These are phyloP conservation scores for Acanthiza pusilla DNA, from an alignment of 2,797 vertebrate genomes.

Conservation along the genomic window DNA sequence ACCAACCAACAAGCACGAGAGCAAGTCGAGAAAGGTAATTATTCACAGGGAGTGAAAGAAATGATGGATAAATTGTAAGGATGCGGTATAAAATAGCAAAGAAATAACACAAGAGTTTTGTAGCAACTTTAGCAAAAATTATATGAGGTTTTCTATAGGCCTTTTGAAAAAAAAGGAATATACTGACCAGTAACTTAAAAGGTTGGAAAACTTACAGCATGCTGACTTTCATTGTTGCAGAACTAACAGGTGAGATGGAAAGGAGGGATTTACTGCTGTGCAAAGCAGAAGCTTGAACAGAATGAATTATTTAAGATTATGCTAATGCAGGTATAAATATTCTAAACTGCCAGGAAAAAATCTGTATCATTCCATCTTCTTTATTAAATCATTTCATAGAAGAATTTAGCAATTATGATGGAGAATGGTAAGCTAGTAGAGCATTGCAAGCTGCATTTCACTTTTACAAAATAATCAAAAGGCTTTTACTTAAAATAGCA, in stretches of 20 bases:
- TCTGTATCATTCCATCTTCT: not conserved
- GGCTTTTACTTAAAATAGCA: not conserved
- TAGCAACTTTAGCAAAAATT: not conserved
- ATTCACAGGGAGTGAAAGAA: not conserved
- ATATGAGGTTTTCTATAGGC: not conserved
- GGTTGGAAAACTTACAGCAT: not conserved
- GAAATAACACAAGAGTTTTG: not conserved
- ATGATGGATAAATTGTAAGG: not conserved
- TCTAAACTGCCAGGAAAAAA: not conserved
- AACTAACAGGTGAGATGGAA: not conserved
- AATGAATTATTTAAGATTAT: constrained; percentile 6
- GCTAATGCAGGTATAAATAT: constrained; percentile 6
- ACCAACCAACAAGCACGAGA: constrained; percentile 97
- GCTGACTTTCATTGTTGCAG: not conserved
- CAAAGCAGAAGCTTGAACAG: not conserved
- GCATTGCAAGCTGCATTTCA: not conserved
- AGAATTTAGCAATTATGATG: not conserved
- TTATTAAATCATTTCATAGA: not conserved
- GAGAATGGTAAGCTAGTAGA: not conserved
- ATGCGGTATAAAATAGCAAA: not conserved
- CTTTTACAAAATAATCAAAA: not conserved
- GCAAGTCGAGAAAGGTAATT: constrained; percentile 94
- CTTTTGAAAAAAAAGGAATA: not conserved
- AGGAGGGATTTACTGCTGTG: not conserved
- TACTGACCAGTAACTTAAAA: not conserved